A percentile compares a stretch with the other conserved stretches of the same genome.
Conservation (phyloP, 35 echinoderm and acorn worm genomes). For the Nesometra sesokonis region DNA sequence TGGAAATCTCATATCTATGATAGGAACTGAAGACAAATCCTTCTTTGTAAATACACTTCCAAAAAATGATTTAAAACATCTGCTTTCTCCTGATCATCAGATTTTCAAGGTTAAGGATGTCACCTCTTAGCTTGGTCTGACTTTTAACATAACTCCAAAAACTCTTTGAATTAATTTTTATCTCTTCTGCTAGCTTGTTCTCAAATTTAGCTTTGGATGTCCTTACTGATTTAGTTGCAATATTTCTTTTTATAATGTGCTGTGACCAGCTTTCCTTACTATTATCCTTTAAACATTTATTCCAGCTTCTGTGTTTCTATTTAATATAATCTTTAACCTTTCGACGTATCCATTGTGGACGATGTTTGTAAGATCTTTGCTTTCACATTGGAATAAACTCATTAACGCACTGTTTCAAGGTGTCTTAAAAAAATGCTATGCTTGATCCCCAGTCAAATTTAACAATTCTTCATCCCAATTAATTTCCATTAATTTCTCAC, state of each 20-base stretch:
- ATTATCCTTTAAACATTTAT: neutral
- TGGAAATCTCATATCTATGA: neutral
- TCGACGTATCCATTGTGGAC: neutral
- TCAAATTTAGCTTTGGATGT: neutral
- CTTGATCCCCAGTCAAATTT: neutral
- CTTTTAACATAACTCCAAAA: constrained; percentile 16
- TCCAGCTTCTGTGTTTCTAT: neutral
- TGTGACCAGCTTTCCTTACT: neutral
- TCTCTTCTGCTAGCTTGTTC: neutral
- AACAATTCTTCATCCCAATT: constrained; percentile 13
- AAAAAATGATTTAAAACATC: constrained; percentile 17
- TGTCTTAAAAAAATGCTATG: neutral
- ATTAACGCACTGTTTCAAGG: neutral
- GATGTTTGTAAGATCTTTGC: neutral
- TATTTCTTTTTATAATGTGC: neutral
- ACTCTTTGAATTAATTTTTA: too few species aligned
- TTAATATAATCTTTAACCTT: neutral
- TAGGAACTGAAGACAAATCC: neutral
- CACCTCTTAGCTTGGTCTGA: constrained; percentile 1
- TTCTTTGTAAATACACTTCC: constrained; percentile 24
- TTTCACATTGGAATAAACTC: neutral
- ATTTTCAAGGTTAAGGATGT: neutral
- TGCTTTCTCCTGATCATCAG: constrained; percentile 29
- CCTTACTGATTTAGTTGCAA: neutral
- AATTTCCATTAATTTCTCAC: neutral